Evolutionary conservation across 2,113 vertebrate genomes (phyloP).

Genomic region (Hydropotes inermis): DNA sequence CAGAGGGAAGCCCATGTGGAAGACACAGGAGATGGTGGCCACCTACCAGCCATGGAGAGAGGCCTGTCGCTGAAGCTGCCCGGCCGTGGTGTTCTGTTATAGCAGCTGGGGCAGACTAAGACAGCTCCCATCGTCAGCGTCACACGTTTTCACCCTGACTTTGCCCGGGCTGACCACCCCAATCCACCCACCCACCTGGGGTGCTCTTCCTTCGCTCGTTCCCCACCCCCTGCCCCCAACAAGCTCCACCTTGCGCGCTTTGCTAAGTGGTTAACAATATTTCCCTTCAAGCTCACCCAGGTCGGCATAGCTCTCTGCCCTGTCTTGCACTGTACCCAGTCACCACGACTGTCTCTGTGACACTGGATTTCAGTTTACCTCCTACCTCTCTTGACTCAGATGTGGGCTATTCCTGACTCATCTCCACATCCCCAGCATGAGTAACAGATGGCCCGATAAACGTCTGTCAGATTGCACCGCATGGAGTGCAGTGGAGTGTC

Average conservation of each 20-base stretch:
- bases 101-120: neutral
- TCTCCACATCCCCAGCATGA: neutral
- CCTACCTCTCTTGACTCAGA: neutral
- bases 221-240: too few species aligned
- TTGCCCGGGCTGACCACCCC: neutral
- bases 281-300: neutral
- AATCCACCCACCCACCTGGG: neutral
- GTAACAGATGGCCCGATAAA: neutral
- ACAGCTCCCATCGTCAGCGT: too few species aligned
- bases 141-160: neutral
- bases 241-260: neutral
- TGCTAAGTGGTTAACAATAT: accelerated
- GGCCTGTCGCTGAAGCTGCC: neutral
- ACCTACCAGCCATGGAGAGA: neutral
- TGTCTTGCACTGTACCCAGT: accelerated
- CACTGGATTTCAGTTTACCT: neutral
- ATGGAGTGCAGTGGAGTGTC: neutral
- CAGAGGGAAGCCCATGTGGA: too few species aligned
- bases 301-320: too few species aligned
- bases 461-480: neutral
- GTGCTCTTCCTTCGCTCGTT: neutral
- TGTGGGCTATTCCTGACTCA: neutral
- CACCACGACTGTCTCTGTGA: neutral
- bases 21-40: neutral
- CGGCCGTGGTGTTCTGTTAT: neutral